Conservation (phyloP, 2,888 invertebrate genomes). For the Notodromas monacha region DNA sequence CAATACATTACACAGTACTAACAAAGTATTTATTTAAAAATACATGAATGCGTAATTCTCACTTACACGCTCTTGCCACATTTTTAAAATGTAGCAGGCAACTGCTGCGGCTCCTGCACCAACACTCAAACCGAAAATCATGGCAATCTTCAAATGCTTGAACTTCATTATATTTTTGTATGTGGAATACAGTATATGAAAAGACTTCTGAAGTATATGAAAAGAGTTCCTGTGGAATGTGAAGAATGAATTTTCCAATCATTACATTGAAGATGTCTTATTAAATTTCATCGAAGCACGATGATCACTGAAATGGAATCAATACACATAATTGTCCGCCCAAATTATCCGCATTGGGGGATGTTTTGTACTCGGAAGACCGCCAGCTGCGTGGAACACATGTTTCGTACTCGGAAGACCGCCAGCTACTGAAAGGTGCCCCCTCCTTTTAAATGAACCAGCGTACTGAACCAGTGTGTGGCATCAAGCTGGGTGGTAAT, state of each 20-base stretch:
- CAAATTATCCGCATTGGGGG: constrained; percentile 4
- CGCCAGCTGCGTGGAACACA: no score
- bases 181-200: constrained; percentile 4
- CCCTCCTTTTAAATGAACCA: constrained; percentile 4
- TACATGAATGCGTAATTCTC: constrained; percentile 2
- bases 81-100: constrained; percentile 4
- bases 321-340: constrained; percentile 4
- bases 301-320: constrained; percentile 4
- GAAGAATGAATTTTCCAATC: constrained; percentile 4
- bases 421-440: constrained; percentile 4
- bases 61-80: constrained; percentile 4
- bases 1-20: constrained; percentile 2
- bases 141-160: constrained; percentile 4
- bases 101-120: constrained; percentile 4
- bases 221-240: constrained; percentile 2
- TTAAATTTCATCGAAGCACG: constrained; percentile 4
- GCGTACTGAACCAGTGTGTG: constrained; percentile 4
- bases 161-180: constrained; percentile 2
- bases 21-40: constrained; percentile 4
- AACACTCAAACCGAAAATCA: constrained; percentile 4
- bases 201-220: no score
- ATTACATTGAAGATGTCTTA: constrained; percentile 2
- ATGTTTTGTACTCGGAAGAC: constrained; percentile 4
- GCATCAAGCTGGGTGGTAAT: constrained; percentile 4
- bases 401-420: constrained; percentile 4